Conservation (phyloP, 2,113 vertebrate genomes). For the Indicator indicator region DNA sequence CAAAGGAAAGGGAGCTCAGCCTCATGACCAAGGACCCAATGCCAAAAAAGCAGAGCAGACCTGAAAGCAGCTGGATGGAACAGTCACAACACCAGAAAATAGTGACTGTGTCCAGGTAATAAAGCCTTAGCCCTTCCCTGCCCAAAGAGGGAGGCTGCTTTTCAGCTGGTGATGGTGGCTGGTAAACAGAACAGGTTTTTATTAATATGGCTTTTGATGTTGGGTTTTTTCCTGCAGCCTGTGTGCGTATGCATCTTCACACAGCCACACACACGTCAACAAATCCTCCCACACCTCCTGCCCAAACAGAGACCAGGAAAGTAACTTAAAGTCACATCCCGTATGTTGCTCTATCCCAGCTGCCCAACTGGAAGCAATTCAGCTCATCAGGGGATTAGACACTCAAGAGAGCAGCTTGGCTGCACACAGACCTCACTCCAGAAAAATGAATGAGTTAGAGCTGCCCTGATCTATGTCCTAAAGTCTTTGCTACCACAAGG, state of each 20-base stretch:
- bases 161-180: rapidly evolving
- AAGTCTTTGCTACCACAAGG: not conserved
- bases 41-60: not conserved
- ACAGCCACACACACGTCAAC: not conserved
- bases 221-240: rapidly evolving
- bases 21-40: not conserved
- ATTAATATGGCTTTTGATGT: not conserved
- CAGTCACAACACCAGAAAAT: not conserved
- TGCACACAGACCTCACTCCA: not conserved
- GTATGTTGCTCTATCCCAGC: rapidly evolving
- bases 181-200: not conserved
- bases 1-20: not conserved
- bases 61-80: not conserved
- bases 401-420: rapidly evolving
- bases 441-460: not conserved
- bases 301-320: not conserved
- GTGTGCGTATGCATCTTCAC: not conserved
- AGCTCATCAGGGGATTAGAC: rapidly evolving
- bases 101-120: too few relatives aligned
- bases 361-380: rapidly evolving
- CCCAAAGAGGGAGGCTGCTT: not conserved
- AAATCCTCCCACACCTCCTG: too few relatives aligned
- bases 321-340: rapidly evolving
- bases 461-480: not conserved
- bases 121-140: not conserved